Percentiles rank a stretch among this genome's conserved stretches.
Conservation (phyloP, 64 coral and sea anemone species). For the Trachythela sp. region DNA sequence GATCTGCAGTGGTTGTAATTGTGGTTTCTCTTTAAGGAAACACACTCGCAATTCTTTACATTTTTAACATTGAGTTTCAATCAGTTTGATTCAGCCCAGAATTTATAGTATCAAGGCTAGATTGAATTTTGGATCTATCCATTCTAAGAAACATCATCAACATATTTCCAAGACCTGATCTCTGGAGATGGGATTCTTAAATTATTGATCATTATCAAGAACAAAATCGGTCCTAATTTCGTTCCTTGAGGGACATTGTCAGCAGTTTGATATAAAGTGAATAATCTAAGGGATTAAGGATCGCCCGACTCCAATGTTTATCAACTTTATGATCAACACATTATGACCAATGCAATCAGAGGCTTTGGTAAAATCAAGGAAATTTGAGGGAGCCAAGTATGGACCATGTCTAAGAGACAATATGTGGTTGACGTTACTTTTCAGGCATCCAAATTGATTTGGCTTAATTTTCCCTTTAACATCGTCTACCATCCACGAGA, state of each 20-base stretch:
- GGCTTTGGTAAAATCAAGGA: too few relatives aligned
- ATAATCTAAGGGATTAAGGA: too few relatives aligned
- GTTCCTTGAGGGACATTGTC: not conserved
- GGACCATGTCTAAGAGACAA: conserved; percentile 39
- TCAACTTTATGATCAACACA: too few relatives aligned
- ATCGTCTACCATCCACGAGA: conserved; percentile 13
- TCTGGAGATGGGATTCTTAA: not conserved
- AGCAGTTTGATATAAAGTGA: not conserved
- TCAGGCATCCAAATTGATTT: conserved; percentile 22
- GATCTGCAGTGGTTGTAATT: too few relatives aligned
- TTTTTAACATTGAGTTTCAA: too few relatives aligned
- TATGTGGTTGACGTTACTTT: conserved; percentile 11
- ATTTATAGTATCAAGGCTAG: too few relatives aligned
- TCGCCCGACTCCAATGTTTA: too few relatives aligned
- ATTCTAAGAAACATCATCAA: not conserved
- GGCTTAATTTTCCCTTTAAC: conserved; percentile 15
- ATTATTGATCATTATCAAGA: not conserved
- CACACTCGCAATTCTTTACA: too few relatives aligned
- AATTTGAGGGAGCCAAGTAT: conserved; percentile 32
- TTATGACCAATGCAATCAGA: too few relatives aligned
- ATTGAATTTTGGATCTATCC: too few relatives aligned
- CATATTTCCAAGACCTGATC: not conserved
- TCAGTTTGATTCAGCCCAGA: too few relatives aligned
- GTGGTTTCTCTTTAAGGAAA: too few relatives aligned
- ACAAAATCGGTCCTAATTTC: not conserved